These are phyloP conservation scores for Picathartes gymnocephalus DNA, from an alignment of 2,113 vertebrate genomes.

Conservation along the genomic window DNA sequence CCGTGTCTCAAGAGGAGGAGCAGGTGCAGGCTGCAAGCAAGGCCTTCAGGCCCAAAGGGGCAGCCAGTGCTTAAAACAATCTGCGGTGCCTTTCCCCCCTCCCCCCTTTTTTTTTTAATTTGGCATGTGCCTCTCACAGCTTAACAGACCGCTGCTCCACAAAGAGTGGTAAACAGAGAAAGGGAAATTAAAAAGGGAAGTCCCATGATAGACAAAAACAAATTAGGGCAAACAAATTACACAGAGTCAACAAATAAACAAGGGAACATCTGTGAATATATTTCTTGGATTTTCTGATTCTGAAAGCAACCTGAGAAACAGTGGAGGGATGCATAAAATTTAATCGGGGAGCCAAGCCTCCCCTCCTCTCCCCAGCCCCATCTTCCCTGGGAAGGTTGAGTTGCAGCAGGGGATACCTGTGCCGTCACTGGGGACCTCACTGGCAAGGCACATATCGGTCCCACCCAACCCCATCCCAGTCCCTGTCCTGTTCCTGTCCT, in stretches of 20 bases:
- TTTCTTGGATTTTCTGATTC: conserved; percentile 86
- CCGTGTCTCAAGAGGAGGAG: conserved; percentile 90
- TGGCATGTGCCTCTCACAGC: conserved; percentile 86
- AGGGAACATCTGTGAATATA: conserved; percentile 97
- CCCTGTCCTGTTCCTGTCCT: background rate
- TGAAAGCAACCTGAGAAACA: conserved; percentile 77
- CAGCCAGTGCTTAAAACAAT: conserved; percentile 98
- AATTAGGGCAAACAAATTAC: conserved; percentile 99
- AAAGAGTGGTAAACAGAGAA: conserved; percentile 99
- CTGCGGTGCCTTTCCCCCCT: conserved; percentile 75
- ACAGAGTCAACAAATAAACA: conserved; percentile 99
- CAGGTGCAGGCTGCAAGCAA: conserved; percentile 98
- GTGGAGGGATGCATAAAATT: conserved; percentile 66
- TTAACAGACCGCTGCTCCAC: conserved; percentile 98
- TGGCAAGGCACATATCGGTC: accelerated
- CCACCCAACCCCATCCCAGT: background rate
- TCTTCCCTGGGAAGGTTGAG: background rate
- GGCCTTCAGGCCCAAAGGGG: conserved; percentile 94
- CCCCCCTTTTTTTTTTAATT: conserved; percentile 80
- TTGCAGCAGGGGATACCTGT: background rate
- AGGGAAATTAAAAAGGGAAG: conserved; percentile 99
- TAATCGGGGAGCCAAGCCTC: conserved; percentile 34
- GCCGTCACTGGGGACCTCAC: background rate
- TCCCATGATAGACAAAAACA: conserved; percentile 97
- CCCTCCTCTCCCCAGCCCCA: background rate